phyloP scores from a whole-genome alignment of 1,140 invertebrate genomes.

The Cotesia chilonis region DNA sequence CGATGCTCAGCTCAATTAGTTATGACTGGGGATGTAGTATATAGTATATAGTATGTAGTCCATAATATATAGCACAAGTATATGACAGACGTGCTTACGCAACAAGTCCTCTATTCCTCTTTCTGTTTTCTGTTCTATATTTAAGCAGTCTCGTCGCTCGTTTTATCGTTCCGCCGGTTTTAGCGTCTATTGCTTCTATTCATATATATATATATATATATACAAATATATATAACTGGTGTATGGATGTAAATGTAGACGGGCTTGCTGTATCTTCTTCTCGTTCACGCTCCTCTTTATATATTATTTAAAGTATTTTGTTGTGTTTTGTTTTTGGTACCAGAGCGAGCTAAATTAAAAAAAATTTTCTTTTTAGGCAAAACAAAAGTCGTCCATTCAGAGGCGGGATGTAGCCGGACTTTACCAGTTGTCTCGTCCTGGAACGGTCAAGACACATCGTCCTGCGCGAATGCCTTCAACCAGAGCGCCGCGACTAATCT shows the following conservation, averaged over 20 bases:
- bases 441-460: constrained; percentile 51
- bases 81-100: constrained; percentile 38
- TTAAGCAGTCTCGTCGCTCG: constrained; percentile 35
- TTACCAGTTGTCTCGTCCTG: constrained; percentile 60
- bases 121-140: constrained; percentile 40
- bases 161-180: constrained; percentile 21
- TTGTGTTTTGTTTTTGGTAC: too few relatives aligned
- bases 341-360: too few relatives aligned
- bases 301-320: too few relatives aligned
- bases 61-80: constrained; percentile 10
- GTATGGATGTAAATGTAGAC: too few relatives aligned
- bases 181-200: constrained; percentile 12
- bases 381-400: constrained; percentile 60
- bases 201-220: not conserved
- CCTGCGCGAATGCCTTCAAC: constrained; percentile 37
- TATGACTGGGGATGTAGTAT: not conserved
- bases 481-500: constrained; percentile 43
- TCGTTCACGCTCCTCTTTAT: too few relatives aligned
- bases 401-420: constrained; percentile 61
- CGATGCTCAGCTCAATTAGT: not conserved
- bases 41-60: too few relatives aligned
- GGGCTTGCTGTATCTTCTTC: too few relatives aligned
- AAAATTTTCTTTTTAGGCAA: constrained; percentile 49
- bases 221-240: not conserved
- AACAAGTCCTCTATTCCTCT: constrained; percentile 39